phyloP scores from a whole-genome alignment of 2,113 vertebrate species.

The Raja brachyura region DNA sequence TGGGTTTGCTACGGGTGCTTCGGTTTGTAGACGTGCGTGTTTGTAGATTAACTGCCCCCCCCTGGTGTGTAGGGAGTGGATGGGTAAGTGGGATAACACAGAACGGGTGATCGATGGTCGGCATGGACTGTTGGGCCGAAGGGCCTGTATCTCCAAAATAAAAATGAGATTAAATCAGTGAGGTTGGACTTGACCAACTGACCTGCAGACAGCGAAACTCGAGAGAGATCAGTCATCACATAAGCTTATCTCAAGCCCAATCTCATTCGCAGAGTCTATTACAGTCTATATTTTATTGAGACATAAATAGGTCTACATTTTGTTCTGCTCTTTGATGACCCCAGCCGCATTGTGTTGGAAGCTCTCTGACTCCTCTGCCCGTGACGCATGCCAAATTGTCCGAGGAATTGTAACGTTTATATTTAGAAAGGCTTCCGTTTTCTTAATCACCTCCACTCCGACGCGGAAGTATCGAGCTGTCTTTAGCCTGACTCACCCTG shows the following conservation, averaged over 20 bases:
- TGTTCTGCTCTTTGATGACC: background rate
- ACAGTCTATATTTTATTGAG: background rate
- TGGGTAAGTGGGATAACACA: too few species aligned
- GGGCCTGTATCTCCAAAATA: too few species aligned
- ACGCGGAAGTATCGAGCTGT: background rate
- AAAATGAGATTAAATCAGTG: background rate
- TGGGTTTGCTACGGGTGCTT: too few species aligned
- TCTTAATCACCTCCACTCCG: background rate
- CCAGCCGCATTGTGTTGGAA: background rate
- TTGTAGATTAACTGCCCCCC: too few species aligned
- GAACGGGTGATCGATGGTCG: too few species aligned
- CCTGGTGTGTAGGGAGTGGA: too few species aligned
- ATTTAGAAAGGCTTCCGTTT: conserved; percentile 15
- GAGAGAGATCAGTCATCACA: background rate
- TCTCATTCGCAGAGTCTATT: background rate
- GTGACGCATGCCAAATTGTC: conserved; percentile 8
- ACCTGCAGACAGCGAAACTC: background rate
- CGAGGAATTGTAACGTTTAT: conserved; percentile 4
- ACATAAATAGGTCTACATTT: background rate
- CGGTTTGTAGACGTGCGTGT: too few species aligned
- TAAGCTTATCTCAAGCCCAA: too few species aligned
- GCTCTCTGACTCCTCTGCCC: background rate
- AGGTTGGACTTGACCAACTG: background rate
- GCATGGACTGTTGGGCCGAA: too few species aligned
- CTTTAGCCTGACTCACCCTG: background rate